Percentiles rank a stretch among this genome's conserved stretches.
These are phyloP conservation scores for Euproctis similis DNA, from an alignment of 2,888 invertebrate species.

Conservation along the genomic window DNA sequence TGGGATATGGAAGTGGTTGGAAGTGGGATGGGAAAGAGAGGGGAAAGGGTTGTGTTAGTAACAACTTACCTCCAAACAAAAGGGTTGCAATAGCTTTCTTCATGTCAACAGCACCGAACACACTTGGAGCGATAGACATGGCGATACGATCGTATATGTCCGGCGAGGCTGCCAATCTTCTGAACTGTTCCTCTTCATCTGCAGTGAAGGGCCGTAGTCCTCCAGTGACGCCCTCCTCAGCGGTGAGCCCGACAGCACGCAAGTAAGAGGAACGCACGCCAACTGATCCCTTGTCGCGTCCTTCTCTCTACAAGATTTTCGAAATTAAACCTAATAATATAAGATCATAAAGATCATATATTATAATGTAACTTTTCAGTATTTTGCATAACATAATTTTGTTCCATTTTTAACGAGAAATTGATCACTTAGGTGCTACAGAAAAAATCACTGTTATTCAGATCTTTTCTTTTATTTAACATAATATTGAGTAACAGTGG, in stretches of 20 bases:
- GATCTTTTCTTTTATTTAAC: too few species aligned
- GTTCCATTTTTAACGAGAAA: too few species aligned
- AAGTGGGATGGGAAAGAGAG: too few species aligned
- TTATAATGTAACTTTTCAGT: too few species aligned
- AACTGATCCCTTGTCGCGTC: slow-evolving; percentile 85
- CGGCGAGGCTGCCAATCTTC: slow-evolving; percentile 87
- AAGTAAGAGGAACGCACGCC: slow-evolving; percentile 97
- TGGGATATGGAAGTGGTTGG: too few species aligned
- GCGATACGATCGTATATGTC: slow-evolving; percentile 93
- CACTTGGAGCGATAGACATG: slow-evolving; percentile 96
- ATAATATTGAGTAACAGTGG: too few species aligned
- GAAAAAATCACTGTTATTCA: too few species aligned
- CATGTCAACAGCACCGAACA: slow-evolving; percentile 94
- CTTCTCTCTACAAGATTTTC: slow-evolving; percentile 73
- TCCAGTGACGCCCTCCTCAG: slow-evolving; percentile 87
- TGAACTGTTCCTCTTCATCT: slow-evolving; percentile 80
- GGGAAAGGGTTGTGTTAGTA: neutral
- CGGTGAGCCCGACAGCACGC: slow-evolving; percentile 92
- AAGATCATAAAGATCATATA: too few species aligned
- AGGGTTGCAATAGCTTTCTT: slow-evolving; percentile 97
- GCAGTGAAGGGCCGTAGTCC: slow-evolving; percentile 71
- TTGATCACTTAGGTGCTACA: too few species aligned
- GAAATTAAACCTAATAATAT: too few species aligned
- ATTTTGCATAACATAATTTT: too few species aligned
- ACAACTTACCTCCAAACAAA: slow-evolving; percentile 87